phyloP scores from a whole-genome alignment of 2,888 invertebrate species.

The Ichneumon xanthorius region DNA sequence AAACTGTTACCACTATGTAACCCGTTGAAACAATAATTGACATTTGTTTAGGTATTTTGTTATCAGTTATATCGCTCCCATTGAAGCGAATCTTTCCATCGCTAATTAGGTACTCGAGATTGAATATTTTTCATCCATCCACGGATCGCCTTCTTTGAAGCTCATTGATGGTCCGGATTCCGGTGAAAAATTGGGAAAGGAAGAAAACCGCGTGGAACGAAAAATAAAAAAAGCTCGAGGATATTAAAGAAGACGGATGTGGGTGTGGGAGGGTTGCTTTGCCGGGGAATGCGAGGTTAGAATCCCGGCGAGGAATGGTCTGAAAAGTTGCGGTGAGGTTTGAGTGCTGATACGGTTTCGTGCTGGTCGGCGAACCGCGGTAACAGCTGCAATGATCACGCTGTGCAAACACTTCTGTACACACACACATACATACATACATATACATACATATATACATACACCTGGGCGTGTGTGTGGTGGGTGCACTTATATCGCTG shows the following conservation, averaged over 20 bases:
- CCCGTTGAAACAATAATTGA: too few species aligned
- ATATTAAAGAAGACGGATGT: constrained; percentile 42
- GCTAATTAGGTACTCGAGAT: constrained; percentile 53
- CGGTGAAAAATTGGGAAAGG: not conserved
- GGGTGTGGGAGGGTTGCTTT: constrained; percentile 39
- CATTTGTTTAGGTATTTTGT: too few species aligned
- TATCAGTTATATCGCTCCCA: not conserved
- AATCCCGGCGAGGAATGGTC: constrained; percentile 51
- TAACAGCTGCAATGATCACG: constrained; percentile 67
- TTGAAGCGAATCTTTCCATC: constrained; percentile 46
- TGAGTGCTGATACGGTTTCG: constrained; percentile 60
- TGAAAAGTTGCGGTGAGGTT: constrained; percentile 57
- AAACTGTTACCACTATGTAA: too few species aligned
- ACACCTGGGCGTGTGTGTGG: too few species aligned
- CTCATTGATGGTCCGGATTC: constrained; percentile 15
- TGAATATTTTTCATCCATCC: constrained; percentile 1
- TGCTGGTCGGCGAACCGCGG: constrained; percentile 45
- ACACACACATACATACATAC: constrained; percentile 19
- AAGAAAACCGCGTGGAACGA: not conserved
- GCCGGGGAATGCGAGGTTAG: constrained; percentile 29
- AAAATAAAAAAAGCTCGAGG: constrained; percentile 14
- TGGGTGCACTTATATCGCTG: constrained; percentile 42
- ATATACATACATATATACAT: constrained; percentile 15
- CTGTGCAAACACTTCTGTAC: constrained; percentile 51
- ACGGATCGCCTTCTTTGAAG: not conserved